These are phyloP conservation scores for Serrognathus titanus DNA, from an alignment of 2,888 invertebrate species.

Conservation along the genomic window DNA sequence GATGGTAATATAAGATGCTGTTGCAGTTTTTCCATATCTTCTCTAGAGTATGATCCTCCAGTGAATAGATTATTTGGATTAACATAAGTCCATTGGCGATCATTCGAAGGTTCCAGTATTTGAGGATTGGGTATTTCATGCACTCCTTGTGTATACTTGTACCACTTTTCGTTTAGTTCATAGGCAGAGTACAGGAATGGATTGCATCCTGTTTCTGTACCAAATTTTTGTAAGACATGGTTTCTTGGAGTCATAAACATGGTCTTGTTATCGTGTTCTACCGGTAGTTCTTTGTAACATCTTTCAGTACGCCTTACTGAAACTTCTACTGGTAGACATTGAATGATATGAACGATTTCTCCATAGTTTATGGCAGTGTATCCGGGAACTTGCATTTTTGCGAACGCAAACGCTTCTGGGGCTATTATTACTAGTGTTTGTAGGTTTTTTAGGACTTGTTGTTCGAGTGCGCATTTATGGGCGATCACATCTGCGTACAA, in stretches of 20 bases:
- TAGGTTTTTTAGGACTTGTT: conserved; percentile 15
- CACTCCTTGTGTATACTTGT: too few relatives aligned
- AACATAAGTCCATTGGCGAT: not conserved
- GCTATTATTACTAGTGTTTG: conserved; percentile 10
- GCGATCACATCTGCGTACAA: conserved; percentile 13
- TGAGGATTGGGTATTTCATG: not conserved
- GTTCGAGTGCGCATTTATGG: conserved; percentile 12
- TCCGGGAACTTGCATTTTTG: conserved; percentile 18
- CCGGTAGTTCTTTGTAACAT: too few relatives aligned
- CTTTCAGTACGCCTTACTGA: too few relatives aligned
- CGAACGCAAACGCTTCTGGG: conserved; percentile 16
- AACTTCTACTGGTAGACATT: conserved; percentile 1
- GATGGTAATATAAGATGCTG: conserved; percentile 5
- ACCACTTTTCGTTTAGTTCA: too few relatives aligned
- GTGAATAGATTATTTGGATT: conserved; percentile 1
- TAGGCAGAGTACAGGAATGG: too few relatives aligned
- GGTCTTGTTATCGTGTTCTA: too few relatives aligned
- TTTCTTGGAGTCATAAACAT: too few relatives aligned
- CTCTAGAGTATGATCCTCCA: not conserved
- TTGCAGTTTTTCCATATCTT: conserved; percentile 3
- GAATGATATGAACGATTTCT: conserved; percentile 18
- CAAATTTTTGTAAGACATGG: too few relatives aligned
- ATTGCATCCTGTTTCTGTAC: too few relatives aligned
- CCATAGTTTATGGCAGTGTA: conserved; percentile 16
- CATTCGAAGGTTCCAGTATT: conserved; percentile 1